Percentiles rank a stretch among this genome's conserved stretches.
These are phyloP conservation scores for Caenorhabditis uteleia DNA, from an alignment of 2,888 invertebrate genomes.

Conservation along the genomic window DNA sequence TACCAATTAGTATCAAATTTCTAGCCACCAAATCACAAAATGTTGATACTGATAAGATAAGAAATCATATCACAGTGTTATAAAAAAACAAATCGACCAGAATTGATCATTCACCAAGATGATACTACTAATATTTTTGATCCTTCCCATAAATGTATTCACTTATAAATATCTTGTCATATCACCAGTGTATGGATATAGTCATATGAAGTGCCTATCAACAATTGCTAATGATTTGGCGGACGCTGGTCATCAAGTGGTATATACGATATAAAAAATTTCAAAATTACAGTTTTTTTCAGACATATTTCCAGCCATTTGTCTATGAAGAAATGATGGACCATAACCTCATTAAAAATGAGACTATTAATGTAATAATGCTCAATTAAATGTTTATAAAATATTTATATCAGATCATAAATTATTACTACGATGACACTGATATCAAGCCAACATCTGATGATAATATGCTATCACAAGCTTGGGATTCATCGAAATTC, in stretches of 20 bases:
- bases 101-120: no score
- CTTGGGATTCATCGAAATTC: constrained; percentile 20
- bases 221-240: constrained; percentile 28
- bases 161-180: constrained; percentile 32
- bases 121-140: no score
- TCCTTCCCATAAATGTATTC: not conserved
- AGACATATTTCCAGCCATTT: constrained; percentile 31
- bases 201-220: constrained; percentile 34
- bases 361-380: constrained; percentile 8
- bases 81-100: no score
- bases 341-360: constrained; percentile 14
- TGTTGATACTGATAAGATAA: no score
- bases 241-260: constrained; percentile 39
- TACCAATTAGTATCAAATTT: no score
- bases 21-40: no score
- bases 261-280: not conserved
- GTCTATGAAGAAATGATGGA: constrained; percentile 16
- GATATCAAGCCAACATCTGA: constrained; percentile 8
- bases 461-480: constrained; percentile 5
- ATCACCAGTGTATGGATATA: constrained; percentile 27
- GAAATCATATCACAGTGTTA: no score
- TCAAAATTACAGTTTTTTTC: not conserved
- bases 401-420: constrained; percentile 4
- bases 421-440: constrained; percentile 25
- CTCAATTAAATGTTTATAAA: no score